phyloP scores from a whole-genome alignment of 1,140 invertebrate genomes.

The Laodelphax striatellus region DNA sequence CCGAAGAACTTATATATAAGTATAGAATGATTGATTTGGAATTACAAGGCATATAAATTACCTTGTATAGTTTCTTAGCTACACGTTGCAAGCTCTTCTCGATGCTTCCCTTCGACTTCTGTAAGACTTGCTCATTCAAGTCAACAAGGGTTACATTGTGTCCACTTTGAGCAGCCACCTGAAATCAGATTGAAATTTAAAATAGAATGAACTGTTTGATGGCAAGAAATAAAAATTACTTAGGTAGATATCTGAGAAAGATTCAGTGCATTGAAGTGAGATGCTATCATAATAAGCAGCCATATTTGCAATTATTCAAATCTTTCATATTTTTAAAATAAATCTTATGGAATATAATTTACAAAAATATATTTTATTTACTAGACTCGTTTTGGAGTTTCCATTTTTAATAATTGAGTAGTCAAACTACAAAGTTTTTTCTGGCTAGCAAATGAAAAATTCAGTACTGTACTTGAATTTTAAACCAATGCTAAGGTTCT shows the following conservation, averaged over 20 bases:
- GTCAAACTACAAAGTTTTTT: too few species aligned
- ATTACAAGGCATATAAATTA: constrained; percentile 19
- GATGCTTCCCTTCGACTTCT: constrained; percentile 57
- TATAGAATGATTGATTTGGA: neutral
- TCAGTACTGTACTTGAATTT: too few species aligned
- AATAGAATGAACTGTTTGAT: neutral
- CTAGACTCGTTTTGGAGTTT: too few species aligned
- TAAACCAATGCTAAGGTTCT: too few species aligned
- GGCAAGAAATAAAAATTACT: too few species aligned
- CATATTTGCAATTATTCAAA: neutral
- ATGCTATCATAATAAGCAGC: too few species aligned
- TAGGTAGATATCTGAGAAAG: too few species aligned
- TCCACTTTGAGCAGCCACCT: constrained; percentile 68
- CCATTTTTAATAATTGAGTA: too few species aligned
- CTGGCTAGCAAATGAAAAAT: too few species aligned
- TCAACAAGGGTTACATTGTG: constrained; percentile 68
- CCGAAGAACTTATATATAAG: too few species aligned
- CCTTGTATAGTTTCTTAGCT: constrained; percentile 67
- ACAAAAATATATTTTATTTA: too few species aligned
- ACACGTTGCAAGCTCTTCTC: constrained; percentile 55
- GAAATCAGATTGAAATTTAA: constrained; percentile 19
- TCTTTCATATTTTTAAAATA: constrained; percentile 2
- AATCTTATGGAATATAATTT: neutral
- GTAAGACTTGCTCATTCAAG: constrained; percentile 49
- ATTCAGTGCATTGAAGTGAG: too few species aligned